Conservation (phyloP, 2,113 vertebrate species). For the Aspiorhynchus laticeps region DNA sequence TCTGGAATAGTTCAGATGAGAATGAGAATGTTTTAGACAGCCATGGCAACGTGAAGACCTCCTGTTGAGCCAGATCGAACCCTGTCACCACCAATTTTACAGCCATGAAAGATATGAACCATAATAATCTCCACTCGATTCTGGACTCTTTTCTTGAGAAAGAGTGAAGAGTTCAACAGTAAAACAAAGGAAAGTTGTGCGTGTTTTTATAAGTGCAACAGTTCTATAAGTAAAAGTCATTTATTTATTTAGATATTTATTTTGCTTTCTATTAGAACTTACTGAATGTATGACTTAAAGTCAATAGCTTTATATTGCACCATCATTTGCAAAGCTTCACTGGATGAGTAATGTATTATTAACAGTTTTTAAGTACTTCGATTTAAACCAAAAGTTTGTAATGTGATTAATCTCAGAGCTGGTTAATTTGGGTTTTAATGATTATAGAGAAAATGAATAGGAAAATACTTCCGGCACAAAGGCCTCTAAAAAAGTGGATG, state of each 20-base stretch:
- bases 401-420: not conserved
- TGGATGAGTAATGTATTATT: slow-evolving; percentile 3
- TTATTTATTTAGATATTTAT: slow-evolving; percentile 9
- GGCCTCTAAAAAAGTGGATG: not conserved
- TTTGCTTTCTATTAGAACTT: not conserved
- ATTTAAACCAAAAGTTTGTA: not conserved
- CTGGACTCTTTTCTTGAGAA: slow-evolving; percentile 51
- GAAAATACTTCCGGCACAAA: not conserved
- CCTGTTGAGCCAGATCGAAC: slow-evolving; percentile 48
- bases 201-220: not conserved
- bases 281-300: not conserved
- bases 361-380: not conserved
- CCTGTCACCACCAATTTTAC: slow-evolving; percentile 54
- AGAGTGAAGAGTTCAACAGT: not conserved
- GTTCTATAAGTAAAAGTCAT: not conserved
- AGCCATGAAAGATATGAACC: slow-evolving; percentile 34
- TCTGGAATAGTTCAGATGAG: slow-evolving; percentile 13
- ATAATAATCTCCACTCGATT: slow-evolving; percentile 35
- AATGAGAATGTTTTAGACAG: slow-evolving; percentile 34
- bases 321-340: not conserved
- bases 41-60: slow-evolving; percentile 62
- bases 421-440: not conserved
- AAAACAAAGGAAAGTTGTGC: not conserved
- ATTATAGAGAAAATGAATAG: not conserved
- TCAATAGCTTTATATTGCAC: not conserved